Base-by-base conservation (phyloP, 2,888 invertebrate species). In the Ophion costatus region DNA sequence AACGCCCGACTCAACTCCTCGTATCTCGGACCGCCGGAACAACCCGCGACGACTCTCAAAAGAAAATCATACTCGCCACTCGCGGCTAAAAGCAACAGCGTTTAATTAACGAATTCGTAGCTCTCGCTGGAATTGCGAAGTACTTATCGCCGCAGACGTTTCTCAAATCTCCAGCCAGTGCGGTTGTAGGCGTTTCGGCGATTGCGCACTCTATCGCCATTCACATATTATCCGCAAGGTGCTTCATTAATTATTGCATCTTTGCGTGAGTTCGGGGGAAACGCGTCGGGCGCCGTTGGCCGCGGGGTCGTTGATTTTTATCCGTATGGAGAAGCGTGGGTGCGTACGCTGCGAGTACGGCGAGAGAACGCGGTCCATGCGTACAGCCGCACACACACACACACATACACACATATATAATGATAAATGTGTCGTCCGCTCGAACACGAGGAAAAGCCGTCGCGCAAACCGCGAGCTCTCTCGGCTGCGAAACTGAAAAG, bases 391-490 rank as follows among this genome's bases (percentile, higher is more conserved):
- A 24, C 24, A 24, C 24, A 24, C 24, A 29, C 4, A 29, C 1
- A 29, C 4, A 29, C 4, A 29, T 29, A 29, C 1, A 29, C 1
- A 29, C 1, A 29, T 4, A 11, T 45, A 45, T 70, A 82, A 85
- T 82, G 82, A 85, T 85, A 85, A 85, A 85, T 77, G 85, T 80
- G 74, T 82, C 74, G 82, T 83, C 69, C 80, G 77, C 59, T 82
- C 77, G 76, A 80, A 73, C 77, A 59, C 80, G 80, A 80, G 74
- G 74, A 69, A 80, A 80, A 80, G 61, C 67, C 45, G 51, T 59
- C 33, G 17, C 42, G 57, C 78, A 75, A 81, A 77, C 80, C 82
- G 73, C 78, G 70, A 51, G 71, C 61, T 63, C 67, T 61, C 73
- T 24, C 84, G 24, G 69, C 57, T 79, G 77, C 82, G 70, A 83